Base-by-base conservation (phyloP, 2,113 vertebrate species). In the Oreochromis niloticus region DNA sequence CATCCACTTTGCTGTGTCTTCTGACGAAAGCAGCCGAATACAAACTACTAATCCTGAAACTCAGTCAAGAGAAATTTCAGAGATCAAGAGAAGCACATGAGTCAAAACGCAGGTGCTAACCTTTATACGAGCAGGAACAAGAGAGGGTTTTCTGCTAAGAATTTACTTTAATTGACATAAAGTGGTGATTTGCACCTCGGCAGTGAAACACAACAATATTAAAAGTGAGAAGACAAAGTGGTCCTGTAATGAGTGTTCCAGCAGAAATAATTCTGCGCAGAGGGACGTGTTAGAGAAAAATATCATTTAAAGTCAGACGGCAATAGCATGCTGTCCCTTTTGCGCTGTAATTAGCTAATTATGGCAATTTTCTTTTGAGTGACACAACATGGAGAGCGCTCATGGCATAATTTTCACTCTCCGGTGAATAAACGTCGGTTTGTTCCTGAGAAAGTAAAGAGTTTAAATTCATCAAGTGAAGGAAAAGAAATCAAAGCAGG, bases 1-100 rank as follows among this genome's bases (percentile, higher is more conserved):
- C 90, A 63, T 88, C 63, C 57, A 88, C 89, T 71, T 39, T 84
- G 34, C 66, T 48, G 13, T 3, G 30, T 34, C 55, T 52, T 81
- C 90, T 93, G 93, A 93, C 73, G 91, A 87, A 89, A 88, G 88
- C 85, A 34, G 50, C 68, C n/a, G 17, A 83, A 90, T 48, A 91
- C 84, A 73, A 81, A 68, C 14, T 2, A 94, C 84, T 90, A 88
- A 95, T 73, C 88, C 6, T 90, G 94, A 96, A 95, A 95, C 89
- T 57, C 22, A 46, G 86, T 80, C n/a, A 7, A 78, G 80, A 87
- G 48, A 90, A 92, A 95, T 93, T 89, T 93, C 84, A 93, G 84
- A 88, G 81, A 94, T 93, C 89, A 94, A 89, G 89, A 68, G 63
- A 48, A 82, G 85, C 17, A 3, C 13, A 27, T 81, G 88, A 94